Base-by-base conservation (phyloP, 2,888 invertebrate species). In the Apoda limacodes region DNA sequence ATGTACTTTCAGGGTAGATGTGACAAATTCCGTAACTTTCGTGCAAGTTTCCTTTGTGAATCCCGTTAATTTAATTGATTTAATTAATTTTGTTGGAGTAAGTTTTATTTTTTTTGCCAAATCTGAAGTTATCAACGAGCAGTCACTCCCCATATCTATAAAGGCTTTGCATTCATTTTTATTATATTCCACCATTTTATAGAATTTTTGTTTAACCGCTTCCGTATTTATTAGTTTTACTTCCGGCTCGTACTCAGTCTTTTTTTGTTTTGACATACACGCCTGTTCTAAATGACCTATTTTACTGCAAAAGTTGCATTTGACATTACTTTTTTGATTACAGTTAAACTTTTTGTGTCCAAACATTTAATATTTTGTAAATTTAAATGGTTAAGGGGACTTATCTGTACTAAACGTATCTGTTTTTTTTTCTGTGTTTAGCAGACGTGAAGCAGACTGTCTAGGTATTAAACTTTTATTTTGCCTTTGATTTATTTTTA, bases 241-340 rank as follows among this genome's bases (percentile, higher is more conserved):
- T n/a, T n/a, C n/a, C n/a, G n/a, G n/a, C n/a, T n/a, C n/a, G n/a
- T n/a, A 43, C 46, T 2, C 46, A 36, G 32, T 46, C 41, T 5
- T 20, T 6, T 28, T 43, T 46, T 1, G 26, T 43, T 46, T n/a
- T 1, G 37, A 34, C 20, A 22, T 34, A 33, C 48, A 48, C 1
- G 35, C 43, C 7, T 4, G 13, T 25, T 48, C 46, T 10, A 44
- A 26, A 25, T 48, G 46, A 0, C 45, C 48, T 5, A 31, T n/a
- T n/a, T n/a, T n/a, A n/a, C n/a, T n/a, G n/a, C n/a, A n/a, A n/a
- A n/a, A n/a, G n/a, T n/a, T n/a, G 31, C 50, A 47, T 32, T 37
- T 38, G 6, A 41, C 22, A 24, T 35, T 30, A n/a, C n/a, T n/a
- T 27, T 39, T 40, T 15, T 32, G 2, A 3, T 11, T 25, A 17